Conservation (phyloP, 2,113 vertebrate genomes). For the Naja naja region DNA sequence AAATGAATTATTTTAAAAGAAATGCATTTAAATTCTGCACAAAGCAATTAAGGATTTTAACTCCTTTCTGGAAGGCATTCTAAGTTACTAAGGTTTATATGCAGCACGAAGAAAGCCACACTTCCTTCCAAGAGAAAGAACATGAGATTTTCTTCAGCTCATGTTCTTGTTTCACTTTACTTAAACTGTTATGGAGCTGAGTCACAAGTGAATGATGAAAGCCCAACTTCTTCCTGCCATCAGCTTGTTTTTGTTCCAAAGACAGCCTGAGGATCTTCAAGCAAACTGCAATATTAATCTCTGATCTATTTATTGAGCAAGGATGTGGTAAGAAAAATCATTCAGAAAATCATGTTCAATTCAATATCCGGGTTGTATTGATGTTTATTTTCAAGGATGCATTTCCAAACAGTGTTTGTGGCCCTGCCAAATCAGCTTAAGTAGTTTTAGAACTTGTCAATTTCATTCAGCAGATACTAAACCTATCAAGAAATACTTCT, state of each 20-base stretch:
- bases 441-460: not conserved
- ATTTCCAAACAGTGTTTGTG: not conserved
- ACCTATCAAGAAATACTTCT: not conserved
- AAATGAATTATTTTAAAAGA: not conserved
- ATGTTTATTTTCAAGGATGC: not conserved
- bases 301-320: not conserved
- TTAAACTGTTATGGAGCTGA: not conserved
- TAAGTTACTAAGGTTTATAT: not conserved
- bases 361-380: not conserved
- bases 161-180: not conserved
- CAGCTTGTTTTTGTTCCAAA: constrained; percentile 18
- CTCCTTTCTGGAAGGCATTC: constrained; percentile 21
- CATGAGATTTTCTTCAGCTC: constrained; percentile 16
- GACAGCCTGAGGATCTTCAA: not conserved
- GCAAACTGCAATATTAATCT: not conserved
- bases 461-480: not conserved
- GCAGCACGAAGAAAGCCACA: not conserved
- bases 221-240: not conserved
- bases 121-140: constrained; percentile 2
- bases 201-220: constrained; percentile 3
- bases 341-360: not conserved
- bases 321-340: not conserved
- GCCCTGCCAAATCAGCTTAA: not conserved
- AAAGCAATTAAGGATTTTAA: not conserved
- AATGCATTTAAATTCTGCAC: not conserved